Conservation (phyloP, 1,140 invertebrate genomes). For the Ceratina calcarata region DNA sequence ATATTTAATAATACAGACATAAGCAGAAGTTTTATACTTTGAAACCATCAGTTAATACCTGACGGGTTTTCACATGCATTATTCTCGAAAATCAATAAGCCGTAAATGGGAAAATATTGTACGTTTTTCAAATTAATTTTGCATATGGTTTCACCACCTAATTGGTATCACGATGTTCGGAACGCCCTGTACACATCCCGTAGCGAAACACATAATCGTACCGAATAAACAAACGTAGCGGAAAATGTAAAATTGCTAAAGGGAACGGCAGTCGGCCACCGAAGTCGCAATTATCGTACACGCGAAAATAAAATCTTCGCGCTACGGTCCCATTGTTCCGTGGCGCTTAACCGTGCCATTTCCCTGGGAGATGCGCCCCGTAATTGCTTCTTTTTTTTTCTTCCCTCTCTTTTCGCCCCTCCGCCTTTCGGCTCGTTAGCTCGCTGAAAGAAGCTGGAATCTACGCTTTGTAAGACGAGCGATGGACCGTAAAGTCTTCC, state of each 20-base stretch:
- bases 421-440: conserved; percentile 61
- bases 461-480: conserved; percentile 64
- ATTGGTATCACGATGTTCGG: no score
- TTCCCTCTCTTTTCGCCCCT: conserved; percentile 47
- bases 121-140: no score
- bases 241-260: conserved; percentile 53
- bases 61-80: no score
- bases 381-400: conserved; percentile 63
- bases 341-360: conserved; percentile 63
- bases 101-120: no score
- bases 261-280: conserved; percentile 7
- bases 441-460: conserved; percentile 62
- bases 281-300: conserved; percentile 59
- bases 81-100: no score
- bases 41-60: no score
- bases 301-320: conserved; percentile 62
- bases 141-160: no score
- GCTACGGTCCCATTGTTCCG: conserved; percentile 51
- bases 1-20: no score
- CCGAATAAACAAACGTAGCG: conserved; percentile 33
- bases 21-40: no score
- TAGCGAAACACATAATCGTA: not conserved
- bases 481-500: conserved; percentile 64
- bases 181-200: not conserved
- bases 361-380: conserved; percentile 48